Base-by-base conservation (phyloP, 2,888 invertebrate genomes). In the Formica aserva region DNA sequence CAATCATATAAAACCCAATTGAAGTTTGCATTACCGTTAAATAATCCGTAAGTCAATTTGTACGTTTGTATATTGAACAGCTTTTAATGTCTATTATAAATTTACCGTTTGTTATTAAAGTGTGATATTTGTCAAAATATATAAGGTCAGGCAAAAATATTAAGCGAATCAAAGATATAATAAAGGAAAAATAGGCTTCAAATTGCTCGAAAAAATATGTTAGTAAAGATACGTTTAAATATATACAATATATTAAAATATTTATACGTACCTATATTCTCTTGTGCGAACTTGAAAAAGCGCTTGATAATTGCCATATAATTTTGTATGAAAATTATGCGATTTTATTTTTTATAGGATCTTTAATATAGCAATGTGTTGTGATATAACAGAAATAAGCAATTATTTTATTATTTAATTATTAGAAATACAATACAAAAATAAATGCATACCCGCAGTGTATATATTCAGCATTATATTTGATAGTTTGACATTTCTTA, bases 11-110 rank as follows among this genome's bases (percentile, higher is more conserved):
- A 86, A 88, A 88, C 65, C 66, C 83, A 82, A 83, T 86, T 86
- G 78, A 88, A 85, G 74, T 83, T 82, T 86, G 81, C 83, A 83
- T 84, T 84, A 86, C 38, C 77, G 84, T 83, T 85, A 84, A 86
- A 88, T 86, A 88, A 88, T 84, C 65, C 75, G 52, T 26, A 41
- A 57, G 57, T 65, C 77, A 66, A 75, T 74, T 75, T 67, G 74
- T 38, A 15, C 45, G 69, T 52, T 75, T 82, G 69, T 52, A 82
- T 82, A 82, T 84, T 66, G 75, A 84, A 48, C 35, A 48, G 57
- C 75, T 82, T 74, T 75, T 84, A 82, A 82, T 67, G 63, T 13
- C 9, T 26, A 75, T 81, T 82, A 82, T 26, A 55, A 38, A 78
- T 81, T 63, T 67, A 71, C 32, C 66, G 65, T 45, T 62, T 48